Conservation (phyloP, 2,888 invertebrate species). For the Coremacera marginata region DNA sequence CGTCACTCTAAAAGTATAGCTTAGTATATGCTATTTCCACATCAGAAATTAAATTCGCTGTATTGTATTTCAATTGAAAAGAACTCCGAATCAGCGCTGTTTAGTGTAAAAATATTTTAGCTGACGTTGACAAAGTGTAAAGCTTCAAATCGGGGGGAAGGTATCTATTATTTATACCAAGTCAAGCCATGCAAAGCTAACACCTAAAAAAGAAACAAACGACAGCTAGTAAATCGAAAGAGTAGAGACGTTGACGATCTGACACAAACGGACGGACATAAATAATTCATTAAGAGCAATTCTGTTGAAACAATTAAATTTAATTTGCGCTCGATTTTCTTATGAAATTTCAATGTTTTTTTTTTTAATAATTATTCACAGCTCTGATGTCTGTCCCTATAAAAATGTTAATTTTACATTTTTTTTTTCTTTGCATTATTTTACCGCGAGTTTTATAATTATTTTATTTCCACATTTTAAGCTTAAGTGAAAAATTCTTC, state of each 20-base stretch:
- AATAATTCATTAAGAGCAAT: neutral
- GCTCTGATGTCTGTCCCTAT: neutral
- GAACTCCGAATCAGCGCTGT: constrained; percentile 3
- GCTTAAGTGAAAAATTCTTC: constrained; percentile 22
- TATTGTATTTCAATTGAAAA: constrained; percentile 30
- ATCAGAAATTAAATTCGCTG: constrained; percentile 10
- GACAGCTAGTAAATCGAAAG: neutral
- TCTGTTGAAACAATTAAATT: constrained; percentile 16
- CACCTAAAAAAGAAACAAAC: neutral
- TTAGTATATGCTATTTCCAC: neutral
- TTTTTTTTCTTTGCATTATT: neutral
- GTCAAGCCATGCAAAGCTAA: neutral
- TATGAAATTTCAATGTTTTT: constrained; percentile 6
- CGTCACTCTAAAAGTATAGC: neutral
- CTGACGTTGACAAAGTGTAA: constrained; percentile 22
- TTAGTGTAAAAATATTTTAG: neutral
- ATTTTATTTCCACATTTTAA: constrained; percentile 17
- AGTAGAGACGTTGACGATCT: neutral
- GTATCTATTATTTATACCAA: neutral
- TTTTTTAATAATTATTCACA: neutral
- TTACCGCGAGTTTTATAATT: neutral
- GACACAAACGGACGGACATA: no score
- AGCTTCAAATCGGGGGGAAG: neutral
- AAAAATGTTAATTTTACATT: neutral
- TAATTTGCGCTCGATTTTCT: constrained; percentile 7